A percentile compares a stretch with the other conserved stretches of the same genome.
phyloP scores from a whole-genome alignment of 2,888 invertebrate genomes.

The Venustoraphidia nigricollis region DNA sequence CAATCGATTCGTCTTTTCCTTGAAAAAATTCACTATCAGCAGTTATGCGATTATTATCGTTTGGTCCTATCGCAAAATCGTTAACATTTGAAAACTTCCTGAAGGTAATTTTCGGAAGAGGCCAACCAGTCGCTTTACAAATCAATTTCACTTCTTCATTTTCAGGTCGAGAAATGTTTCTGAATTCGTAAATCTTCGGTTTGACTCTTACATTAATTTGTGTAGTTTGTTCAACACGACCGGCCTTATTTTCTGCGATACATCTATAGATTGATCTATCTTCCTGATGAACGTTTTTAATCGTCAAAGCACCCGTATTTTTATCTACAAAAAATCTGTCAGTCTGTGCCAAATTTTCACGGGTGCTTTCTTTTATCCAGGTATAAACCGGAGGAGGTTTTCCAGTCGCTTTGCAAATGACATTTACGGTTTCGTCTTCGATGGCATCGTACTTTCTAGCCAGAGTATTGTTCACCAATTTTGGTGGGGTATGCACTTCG shows the following conservation, averaged over 20 bases:
- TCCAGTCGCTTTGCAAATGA: conserved; percentile 64
- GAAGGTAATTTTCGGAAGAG: conserved; percentile 66
- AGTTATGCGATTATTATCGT: conserved; percentile 51
- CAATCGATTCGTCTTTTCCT: conserved; percentile 42
- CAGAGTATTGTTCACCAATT: conserved; percentile 46
- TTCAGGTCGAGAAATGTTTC: conserved; percentile 52
- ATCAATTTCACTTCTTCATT: conserved; percentile 47
- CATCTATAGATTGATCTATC: conserved; percentile 73
- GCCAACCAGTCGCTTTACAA: conserved; percentile 68
- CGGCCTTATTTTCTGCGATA: conserved; percentile 65
- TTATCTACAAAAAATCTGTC: conserved; percentile 54
- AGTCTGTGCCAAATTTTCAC: conserved; percentile 53
- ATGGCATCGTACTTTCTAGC: conserved; percentile 30
- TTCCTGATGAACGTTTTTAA: conserved; percentile 57
- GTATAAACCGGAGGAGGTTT: conserved; percentile 71
- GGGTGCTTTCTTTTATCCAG: conserved; percentile 65
- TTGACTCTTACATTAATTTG: conserved; percentile 60
- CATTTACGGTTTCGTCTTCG: conserved; percentile 64
- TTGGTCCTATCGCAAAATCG: conserved; percentile 49
- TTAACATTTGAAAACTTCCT: conserved; percentile 52
- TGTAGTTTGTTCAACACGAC: conserved; percentile 47
- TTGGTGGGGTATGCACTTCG: conserved; percentile 60
- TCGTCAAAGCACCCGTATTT: conserved; percentile 53
- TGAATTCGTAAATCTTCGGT: conserved; percentile 64
- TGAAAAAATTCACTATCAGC: conserved; percentile 39